Evolutionary conservation across 2,797 vertebrate genomes (phyloP).

Genomic region (Pseudomugil tenellus): DNA sequence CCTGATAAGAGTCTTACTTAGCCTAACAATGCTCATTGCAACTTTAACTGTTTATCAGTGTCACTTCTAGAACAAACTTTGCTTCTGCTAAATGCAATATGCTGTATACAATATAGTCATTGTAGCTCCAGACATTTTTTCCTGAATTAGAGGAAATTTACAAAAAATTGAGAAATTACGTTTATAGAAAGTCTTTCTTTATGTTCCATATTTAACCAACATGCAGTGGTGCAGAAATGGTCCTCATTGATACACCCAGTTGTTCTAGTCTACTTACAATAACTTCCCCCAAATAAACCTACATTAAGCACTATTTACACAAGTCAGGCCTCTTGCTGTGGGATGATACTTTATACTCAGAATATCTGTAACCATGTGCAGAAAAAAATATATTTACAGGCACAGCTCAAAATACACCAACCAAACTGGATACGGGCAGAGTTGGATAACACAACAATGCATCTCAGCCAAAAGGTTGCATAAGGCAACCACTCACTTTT

Average conservation of each 20-base stretch:
- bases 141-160: neutral
- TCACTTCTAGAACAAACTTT: neutral
- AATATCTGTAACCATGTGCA: too few relatives aligned
- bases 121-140: too few relatives aligned
- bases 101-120: neutral
- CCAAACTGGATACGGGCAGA: neutral
- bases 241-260: neutral
- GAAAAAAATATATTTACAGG: neutral
- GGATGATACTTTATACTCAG: too few relatives aligned
- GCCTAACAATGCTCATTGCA: neutral
- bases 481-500: slow-evolving; percentile 7
- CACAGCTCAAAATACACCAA: neutral
- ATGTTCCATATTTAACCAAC: neutral
- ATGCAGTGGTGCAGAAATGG: neutral
- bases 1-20: too few relatives aligned
- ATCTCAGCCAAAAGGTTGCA: neutral
- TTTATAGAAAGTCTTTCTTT: neutral
- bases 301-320: too few relatives aligned
- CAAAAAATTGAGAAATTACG: neutral
- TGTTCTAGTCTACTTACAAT: too few relatives aligned
- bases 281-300: too few relatives aligned
- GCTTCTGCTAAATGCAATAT: neutral
- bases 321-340: too few relatives aligned
- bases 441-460: neutral
- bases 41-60: neutral